A percentile compares a stretch with the other conserved stretches of the same genome.
phyloP scores from a whole-genome alignment of 2,888 invertebrate genomes.

The Dasypolia templi region DNA sequence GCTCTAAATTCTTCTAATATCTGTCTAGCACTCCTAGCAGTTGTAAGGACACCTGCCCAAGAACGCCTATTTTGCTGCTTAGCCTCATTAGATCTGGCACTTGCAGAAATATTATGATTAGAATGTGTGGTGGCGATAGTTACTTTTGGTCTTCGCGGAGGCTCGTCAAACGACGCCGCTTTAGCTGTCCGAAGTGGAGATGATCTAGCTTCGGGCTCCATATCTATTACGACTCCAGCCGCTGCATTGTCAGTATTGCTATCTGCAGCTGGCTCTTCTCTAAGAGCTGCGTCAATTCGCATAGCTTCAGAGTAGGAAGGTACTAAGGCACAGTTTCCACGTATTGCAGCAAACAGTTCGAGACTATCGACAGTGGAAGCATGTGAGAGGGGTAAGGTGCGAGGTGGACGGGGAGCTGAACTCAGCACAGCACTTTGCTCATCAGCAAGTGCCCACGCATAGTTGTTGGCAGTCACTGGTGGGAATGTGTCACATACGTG shows the following conservation, averaged over 20 bases:
- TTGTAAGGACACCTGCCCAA: constrained; percentile 86
- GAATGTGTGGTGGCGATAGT: constrained; percentile 84
- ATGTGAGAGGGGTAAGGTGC: constrained; percentile 91
- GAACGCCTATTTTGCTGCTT: constrained; percentile 85
- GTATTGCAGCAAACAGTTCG: constrained; percentile 92
- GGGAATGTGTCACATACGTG: constrained; percentile 87
- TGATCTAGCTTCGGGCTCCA: constrained; percentile 78
- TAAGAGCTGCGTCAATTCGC: constrained; percentile 88
- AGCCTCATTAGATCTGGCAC: constrained; percentile 78
- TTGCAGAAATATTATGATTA: constrained; percentile 81
- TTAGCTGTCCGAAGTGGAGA: constrained; percentile 76
- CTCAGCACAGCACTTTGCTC: constrained; percentile 89
- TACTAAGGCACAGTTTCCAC: constrained; percentile 93
- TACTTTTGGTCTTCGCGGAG: constrained; percentile 80
- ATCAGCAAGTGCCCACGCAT: constrained; percentile 85
- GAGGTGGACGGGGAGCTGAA: constrained; percentile 89
- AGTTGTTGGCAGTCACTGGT: constrained; percentile 84
- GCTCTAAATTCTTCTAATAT: constrained; percentile 85
- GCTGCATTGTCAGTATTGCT: constrained; percentile 66
- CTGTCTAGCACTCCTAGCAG: constrained; percentile 84
- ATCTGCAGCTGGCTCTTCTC: constrained; percentile 81
- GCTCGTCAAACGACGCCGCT: constrained; percentile 86
- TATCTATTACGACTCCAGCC: constrained; percentile 76
- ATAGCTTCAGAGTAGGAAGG: constrained; percentile 96
- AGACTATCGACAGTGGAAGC: constrained; percentile 92